phyloP scores from a whole-genome alignment of 2,113 vertebrate species.

The Sceloporus tristichus region DNA sequence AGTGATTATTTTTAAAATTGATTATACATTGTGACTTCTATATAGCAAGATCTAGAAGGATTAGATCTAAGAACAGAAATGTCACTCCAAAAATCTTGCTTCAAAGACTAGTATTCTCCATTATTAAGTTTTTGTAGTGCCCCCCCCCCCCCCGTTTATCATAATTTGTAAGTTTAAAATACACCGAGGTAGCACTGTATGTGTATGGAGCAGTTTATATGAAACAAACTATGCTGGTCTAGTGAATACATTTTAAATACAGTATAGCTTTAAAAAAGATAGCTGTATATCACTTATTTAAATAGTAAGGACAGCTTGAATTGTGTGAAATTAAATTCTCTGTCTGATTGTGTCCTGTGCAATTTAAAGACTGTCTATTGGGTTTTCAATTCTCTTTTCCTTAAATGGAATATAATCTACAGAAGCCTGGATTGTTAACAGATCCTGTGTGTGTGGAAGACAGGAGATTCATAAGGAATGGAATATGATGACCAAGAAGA shows the following conservation, averaged over 20 bases:
- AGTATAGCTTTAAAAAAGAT: constrained; percentile 27
- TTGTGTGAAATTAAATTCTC: background rate
- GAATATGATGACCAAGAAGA: background rate
- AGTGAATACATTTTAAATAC: background rate
- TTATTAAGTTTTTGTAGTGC: constrained; percentile 26
- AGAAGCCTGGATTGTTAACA: background rate
- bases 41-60: constrained; percentile 26
- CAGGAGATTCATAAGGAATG: background rate
- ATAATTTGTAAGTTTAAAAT: constrained; percentile 37
- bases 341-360: no score
- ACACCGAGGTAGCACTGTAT: no score
- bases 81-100: constrained; percentile 51
- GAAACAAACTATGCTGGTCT: constrained; percentile 29
- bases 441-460: background rate
- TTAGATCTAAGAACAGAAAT: constrained; percentile 19
- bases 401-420: background rate
- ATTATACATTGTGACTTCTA: constrained; percentile 7
- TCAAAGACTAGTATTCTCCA: constrained; percentile 42
- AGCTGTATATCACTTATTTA: background rate
- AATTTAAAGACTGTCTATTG: no score
- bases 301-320: background rate
- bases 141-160: constrained; percentile 32
- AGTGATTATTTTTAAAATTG: constrained; percentile 9
- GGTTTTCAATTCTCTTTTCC: background rate
- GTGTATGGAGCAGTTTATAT: constrained; percentile 23